A percentile compares a stretch with the other conserved stretches of the same genome.
phyloP scores from a whole-genome alignment of 2,888 invertebrate genomes.

The Trachelus iudaicus region DNA sequence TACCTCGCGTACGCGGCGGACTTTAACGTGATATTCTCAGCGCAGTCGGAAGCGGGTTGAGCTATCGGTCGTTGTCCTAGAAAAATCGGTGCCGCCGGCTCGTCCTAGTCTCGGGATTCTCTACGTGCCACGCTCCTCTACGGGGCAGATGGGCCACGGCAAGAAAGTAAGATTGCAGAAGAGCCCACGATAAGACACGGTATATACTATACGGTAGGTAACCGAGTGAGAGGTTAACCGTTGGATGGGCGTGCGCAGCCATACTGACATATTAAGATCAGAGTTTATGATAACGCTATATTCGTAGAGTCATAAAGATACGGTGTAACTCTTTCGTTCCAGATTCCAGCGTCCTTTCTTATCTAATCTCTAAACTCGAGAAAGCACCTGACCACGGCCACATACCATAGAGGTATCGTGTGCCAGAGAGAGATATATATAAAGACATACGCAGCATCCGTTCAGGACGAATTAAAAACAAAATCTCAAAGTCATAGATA shows the following conservation, averaged over 20 bases:
- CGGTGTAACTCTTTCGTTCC: constrained; percentile 39
- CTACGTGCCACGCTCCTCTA: not conserved
- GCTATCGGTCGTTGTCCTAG: not conserved
- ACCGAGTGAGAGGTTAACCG: not conserved
- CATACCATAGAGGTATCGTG: no score
- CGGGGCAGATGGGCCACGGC: no score
- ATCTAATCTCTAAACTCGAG: not conserved
- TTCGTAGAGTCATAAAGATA: constrained; percentile 44
- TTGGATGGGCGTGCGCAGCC: constrained; percentile 24
- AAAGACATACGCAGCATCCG: not conserved
- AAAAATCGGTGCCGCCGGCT: not conserved
- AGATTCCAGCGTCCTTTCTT: constrained; percentile 25
- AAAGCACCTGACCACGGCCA: not conserved
- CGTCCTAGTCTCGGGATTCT: not conserved
- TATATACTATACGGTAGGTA: not conserved
- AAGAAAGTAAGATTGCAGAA: not conserved
- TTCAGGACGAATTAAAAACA: not conserved
- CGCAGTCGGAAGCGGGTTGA: not conserved
- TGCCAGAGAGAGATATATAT: no score
- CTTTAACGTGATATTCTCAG: not conserved
- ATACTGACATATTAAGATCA: constrained; percentile 51
- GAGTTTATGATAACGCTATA: constrained; percentile 42
- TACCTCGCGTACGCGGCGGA: not conserved
- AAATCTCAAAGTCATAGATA: not conserved
- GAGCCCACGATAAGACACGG: not conserved